These are phyloP conservation scores for Nannobrachium achirus DNA, from an alignment of 2,113 vertebrate species.

Conservation along the genomic window DNA sequence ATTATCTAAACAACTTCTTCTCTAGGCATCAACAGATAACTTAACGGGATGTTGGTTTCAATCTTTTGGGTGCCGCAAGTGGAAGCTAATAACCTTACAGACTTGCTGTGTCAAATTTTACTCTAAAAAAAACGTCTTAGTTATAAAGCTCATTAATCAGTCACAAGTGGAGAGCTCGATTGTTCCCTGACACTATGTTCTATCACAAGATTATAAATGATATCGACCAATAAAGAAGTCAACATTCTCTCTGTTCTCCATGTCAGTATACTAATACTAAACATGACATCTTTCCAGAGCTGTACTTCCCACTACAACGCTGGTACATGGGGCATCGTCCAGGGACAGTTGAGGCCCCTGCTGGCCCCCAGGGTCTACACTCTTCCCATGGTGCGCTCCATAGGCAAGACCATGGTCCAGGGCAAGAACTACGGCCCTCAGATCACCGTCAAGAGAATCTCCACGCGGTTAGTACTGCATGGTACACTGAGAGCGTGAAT, in stretches of 20 bases:
- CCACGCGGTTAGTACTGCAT: slow-evolving; percentile 70
- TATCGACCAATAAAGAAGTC: too few relatives aligned
- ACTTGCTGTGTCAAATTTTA: too few relatives aligned
- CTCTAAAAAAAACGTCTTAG: too few relatives aligned
- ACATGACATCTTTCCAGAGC: slow-evolving; percentile 61
- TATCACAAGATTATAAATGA: too few relatives aligned
- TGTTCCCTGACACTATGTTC: too few relatives aligned
- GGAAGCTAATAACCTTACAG: too few relatives aligned
- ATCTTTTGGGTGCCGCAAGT: too few relatives aligned
- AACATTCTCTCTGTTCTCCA: neutral
- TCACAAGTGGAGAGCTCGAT: too few relatives aligned
- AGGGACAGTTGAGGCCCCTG: slow-evolving; percentile 82
- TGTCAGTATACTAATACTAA: neutral
- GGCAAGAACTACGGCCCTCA: slow-evolving; percentile 85
- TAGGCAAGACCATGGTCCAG: slow-evolving; percentile 85
- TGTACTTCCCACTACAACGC: slow-evolving; percentile 79
- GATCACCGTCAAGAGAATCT: slow-evolving; percentile 85
- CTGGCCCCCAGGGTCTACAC: slow-evolving; percentile 83
- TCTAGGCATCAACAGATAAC: too few relatives aligned
- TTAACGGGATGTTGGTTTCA: too few relatives aligned
- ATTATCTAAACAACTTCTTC: too few relatives aligned
- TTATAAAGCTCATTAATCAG: too few relatives aligned
- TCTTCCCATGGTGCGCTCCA: slow-evolving; percentile 82
- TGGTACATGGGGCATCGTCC: slow-evolving; percentile 80
- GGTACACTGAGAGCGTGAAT: neutral